Percentiles rank a stretch among this genome's conserved stretches.
Conservation (phyloP, 2,113 vertebrate genomes). For the Eurystomus gularis region DNA sequence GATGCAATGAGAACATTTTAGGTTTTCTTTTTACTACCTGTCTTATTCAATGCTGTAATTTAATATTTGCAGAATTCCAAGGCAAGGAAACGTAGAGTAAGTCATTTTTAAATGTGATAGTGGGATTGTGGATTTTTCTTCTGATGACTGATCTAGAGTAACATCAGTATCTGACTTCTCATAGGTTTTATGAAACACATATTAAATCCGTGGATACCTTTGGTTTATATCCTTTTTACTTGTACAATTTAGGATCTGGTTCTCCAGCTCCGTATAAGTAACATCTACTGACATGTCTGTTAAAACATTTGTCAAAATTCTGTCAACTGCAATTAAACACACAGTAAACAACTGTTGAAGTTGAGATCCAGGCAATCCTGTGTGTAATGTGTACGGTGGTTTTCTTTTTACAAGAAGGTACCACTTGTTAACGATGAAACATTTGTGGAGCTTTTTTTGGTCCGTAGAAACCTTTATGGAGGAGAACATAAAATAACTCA, state of each 20-base stretch:
- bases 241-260: neutral
- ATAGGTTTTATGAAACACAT: neutral
- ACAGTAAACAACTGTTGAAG: neutral
- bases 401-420: neutral
- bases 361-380: neutral
- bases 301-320: neutral
- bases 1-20: neutral
- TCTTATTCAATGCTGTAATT: neutral
- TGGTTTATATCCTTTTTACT: neutral
- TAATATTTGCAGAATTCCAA: neutral
- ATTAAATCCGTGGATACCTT: neutral
- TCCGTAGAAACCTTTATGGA: neutral
- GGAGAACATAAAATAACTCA: neutral
- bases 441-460: neutral
- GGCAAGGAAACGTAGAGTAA: neutral
- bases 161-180: neutral
- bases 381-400: neutral
- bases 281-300: neutral
- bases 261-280: neutral
- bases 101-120: neutral
- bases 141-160: neutral
- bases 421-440: neutral
- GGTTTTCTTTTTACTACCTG: neutral
- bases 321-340: neutral
- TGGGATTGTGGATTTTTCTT: neutral